phyloP scores from a whole-genome alignment of 92 coral and sea anemone species.

The Parazoanthus atlanticus region DNA sequence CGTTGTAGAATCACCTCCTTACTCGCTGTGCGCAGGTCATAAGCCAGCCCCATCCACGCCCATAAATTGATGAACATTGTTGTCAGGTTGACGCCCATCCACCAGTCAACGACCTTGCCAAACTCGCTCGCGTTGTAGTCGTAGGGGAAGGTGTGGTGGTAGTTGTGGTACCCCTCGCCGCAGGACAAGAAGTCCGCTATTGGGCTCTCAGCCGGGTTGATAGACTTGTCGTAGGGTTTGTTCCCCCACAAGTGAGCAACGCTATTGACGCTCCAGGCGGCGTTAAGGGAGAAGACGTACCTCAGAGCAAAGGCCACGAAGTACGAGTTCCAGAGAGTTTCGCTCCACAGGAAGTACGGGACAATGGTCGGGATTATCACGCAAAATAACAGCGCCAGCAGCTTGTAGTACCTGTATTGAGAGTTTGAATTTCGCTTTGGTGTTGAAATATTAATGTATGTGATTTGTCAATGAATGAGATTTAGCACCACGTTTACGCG shows the following conservation, averaged over 20 bases:
- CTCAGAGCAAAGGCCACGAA: slow-evolving; percentile 74
- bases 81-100: slow-evolving; percentile 51
- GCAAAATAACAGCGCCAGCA: slow-evolving; percentile 44
- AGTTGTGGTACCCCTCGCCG: slow-evolving; percentile 88
- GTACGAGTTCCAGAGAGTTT: slow-evolving; percentile 68
- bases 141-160: slow-evolving; percentile 83
- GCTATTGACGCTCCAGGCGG: slow-evolving; percentile 85
- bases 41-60: slow-evolving; percentile 72
- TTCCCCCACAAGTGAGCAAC: slow-evolving; percentile 78
- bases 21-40: slow-evolving; percentile 63
- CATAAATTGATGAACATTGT: slow-evolving; percentile 60
- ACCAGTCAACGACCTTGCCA: slow-evolving; percentile 46
- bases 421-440: background rate
- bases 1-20: slow-evolving; percentile 59
- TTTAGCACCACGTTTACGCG: no score
- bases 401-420: slow-evolving; percentile 67
- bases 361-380: slow-evolving; percentile 65
- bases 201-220: slow-evolving; percentile 75
- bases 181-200: slow-evolving; percentile 49
- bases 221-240: slow-evolving; percentile 74
- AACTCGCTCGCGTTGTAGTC: slow-evolving; percentile 80
- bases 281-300: slow-evolving; percentile 66
- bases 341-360: slow-evolving; percentile 79
- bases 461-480: no score
- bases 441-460: no score